A percentile compares a stretch with the other conserved stretches of the same genome.
Conservation (phyloP, 2,113 vertebrate genomes). For the Sebastes fasciatus region DNA sequence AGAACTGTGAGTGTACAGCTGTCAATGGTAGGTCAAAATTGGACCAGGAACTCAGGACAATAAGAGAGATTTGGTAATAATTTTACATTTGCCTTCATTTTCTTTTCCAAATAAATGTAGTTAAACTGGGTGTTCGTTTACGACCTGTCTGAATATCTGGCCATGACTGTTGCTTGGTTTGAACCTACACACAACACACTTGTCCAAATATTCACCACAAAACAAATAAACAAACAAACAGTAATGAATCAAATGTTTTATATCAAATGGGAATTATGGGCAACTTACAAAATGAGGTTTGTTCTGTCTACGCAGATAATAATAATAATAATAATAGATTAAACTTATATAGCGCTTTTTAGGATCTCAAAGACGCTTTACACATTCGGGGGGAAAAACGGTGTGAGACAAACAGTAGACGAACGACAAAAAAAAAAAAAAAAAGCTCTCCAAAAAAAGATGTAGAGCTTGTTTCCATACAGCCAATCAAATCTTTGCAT, state of each 20-base stretch:
- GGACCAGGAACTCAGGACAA: background rate
- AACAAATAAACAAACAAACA: background rate
- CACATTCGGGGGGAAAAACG: too few species aligned
- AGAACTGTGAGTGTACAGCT: background rate
- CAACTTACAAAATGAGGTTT: background rate
- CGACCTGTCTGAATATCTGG: background rate
- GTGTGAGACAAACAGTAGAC: too few species aligned
- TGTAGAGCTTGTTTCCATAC: background rate
- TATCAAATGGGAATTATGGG: constrained; percentile 3
- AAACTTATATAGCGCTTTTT: too few species aligned
- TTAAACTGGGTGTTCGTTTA: background rate
- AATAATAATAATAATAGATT: too few species aligned
- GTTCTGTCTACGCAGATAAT: background rate
- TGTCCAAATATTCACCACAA: background rate
- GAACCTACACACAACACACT: background rate
- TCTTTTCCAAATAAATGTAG: background rate
- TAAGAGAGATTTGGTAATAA: background rate
- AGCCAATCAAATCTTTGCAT: background rate
- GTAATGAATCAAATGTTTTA: background rate
- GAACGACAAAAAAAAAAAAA: too few species aligned
- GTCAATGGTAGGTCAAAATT: background rate
- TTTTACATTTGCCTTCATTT: background rate
- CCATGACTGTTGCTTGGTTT: background rate
- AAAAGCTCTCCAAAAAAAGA: background rate
- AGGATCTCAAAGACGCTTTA: too few species aligned